Conservation (phyloP, 2,888 invertebrate species). For the Tromatobia lineatoria region DNA sequence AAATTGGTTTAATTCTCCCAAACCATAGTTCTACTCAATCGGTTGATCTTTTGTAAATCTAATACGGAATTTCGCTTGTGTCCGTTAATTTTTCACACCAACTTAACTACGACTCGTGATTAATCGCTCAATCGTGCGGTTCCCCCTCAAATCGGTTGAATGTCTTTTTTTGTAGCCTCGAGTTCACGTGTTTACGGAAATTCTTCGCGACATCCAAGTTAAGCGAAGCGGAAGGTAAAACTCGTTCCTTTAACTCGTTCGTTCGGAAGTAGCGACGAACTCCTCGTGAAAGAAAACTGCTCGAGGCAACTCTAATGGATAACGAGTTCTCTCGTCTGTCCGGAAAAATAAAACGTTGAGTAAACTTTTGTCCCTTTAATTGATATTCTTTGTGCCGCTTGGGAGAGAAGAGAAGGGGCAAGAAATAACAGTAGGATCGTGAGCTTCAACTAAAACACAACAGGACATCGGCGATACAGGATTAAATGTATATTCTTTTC, state of each 20-base stretch:
- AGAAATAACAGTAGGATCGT: neutral
- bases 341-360: slow-evolving; percentile 6
- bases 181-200: too few relatives aligned
- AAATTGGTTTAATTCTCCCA: too few relatives aligned
- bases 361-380: slow-evolving; percentile 42
- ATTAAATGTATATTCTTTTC: neutral
- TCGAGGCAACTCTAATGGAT: slow-evolving; percentile 30
- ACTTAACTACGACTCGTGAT: too few relatives aligned
- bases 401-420: neutral
- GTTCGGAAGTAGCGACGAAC: neutral
- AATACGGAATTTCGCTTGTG: too few relatives aligned
- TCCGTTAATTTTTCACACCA: too few relatives aligned
- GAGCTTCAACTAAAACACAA: slow-evolving; percentile 1
- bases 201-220: neutral
- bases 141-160: too few relatives aligned
- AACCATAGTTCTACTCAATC: too few relatives aligned
- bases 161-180: too few relatives aligned
- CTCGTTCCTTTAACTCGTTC: slow-evolving; percentile 6
- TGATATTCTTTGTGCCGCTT: slow-evolving; percentile 26
- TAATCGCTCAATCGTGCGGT: too few relatives aligned
- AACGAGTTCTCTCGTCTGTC: slow-evolving; percentile 27
- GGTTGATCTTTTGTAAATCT: too few relatives aligned
- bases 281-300: slow-evolving; percentile 29
- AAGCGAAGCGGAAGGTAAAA: slow-evolving; percentile 10
- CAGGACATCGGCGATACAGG: neutral